Conservation (phyloP, 1,140 invertebrate genomes). For the Acromyrmex echinatior region DNA sequence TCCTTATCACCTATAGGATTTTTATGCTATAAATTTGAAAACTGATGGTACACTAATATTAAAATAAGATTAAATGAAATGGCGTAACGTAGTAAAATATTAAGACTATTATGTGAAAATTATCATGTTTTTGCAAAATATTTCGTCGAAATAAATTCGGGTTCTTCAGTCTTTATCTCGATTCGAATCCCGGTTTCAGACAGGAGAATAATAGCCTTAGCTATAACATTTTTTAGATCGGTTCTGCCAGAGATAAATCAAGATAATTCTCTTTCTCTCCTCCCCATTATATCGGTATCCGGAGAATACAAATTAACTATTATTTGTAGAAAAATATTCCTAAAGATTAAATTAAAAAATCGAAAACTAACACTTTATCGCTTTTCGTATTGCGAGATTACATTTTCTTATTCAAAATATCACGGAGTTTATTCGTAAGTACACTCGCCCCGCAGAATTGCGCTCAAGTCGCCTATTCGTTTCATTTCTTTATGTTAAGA, state of each 20-base stretch:
- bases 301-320: conserved; percentile 74
- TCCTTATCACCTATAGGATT: background rate
- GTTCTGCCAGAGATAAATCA: conserved; percentile 76
- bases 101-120: background rate
- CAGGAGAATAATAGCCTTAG: conserved; percentile 47
- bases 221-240: conserved; percentile 64
- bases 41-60: background rate
- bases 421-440: background rate
- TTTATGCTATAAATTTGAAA: conserved; percentile 26
- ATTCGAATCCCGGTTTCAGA: conserved; percentile 6
- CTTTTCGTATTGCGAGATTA: background rate
- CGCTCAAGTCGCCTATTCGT: background rate
- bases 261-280: conserved; percentile 44
- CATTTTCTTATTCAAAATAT: conserved; percentile 3
- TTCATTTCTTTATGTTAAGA: background rate
- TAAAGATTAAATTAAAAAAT: background rate
- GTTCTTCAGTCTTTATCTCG: background rate
- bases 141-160: background rate
- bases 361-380: background rate
- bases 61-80: background rate
- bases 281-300: background rate
- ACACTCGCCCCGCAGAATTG: background rate
- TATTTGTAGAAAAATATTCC: background rate
- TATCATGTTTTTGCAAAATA: background rate
- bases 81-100: background rate